These are phyloP conservation scores for Haliclona indistincta DNA, from an alignment of 37 sponge, comb jelly and placozoan species.

Conservation along the genomic window DNA sequence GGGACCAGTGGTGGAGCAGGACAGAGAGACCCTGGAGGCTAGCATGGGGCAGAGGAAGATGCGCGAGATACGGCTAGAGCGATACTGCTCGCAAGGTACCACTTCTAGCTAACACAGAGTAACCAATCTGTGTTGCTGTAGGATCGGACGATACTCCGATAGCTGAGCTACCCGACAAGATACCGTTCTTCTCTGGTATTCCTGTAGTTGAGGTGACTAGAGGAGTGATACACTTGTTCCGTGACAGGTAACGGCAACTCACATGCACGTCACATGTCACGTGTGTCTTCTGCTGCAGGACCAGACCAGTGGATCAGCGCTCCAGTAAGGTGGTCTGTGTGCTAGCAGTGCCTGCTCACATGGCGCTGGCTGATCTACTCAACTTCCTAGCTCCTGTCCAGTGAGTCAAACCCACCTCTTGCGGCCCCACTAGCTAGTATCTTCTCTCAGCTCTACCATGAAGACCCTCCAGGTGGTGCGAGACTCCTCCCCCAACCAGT, in stretches of 20 bases:
- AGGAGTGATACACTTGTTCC: constrained; percentile 83
- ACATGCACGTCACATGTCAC: too few relatives aligned
- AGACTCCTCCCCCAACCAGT: constrained; percentile 89
- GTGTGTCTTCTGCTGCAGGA: background rate
- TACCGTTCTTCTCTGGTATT: constrained; percentile 84
- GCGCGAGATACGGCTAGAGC: constrained; percentile 12
- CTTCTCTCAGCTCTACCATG: constrained; percentile 44
- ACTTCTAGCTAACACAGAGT: background rate
- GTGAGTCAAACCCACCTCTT: constrained; percentile 36
- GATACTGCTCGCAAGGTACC: constrained; percentile 4
- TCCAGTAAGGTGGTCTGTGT: constrained; percentile 54
- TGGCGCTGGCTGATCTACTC: constrained; percentile 64
- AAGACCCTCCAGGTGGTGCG: constrained; percentile 74
- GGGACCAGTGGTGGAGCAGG: too few relatives aligned
- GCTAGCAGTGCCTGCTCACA: constrained; percentile 64
- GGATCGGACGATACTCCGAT: background rate
- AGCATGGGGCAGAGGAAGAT: background rate
- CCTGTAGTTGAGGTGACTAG: constrained; percentile 68
- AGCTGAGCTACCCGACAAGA: constrained; percentile 2
- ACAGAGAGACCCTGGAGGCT: background rate
- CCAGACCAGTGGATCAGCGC: constrained; percentile 6
- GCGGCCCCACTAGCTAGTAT: background rate
- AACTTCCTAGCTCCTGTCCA: constrained; percentile 61
- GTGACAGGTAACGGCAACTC: constrained; percentile 31
- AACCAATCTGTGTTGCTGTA: background rate